These are phyloP conservation scores for Pseudomyrmex dendroicus DNA, from an alignment of 1,140 invertebrate species.

Conservation along the genomic window DNA sequence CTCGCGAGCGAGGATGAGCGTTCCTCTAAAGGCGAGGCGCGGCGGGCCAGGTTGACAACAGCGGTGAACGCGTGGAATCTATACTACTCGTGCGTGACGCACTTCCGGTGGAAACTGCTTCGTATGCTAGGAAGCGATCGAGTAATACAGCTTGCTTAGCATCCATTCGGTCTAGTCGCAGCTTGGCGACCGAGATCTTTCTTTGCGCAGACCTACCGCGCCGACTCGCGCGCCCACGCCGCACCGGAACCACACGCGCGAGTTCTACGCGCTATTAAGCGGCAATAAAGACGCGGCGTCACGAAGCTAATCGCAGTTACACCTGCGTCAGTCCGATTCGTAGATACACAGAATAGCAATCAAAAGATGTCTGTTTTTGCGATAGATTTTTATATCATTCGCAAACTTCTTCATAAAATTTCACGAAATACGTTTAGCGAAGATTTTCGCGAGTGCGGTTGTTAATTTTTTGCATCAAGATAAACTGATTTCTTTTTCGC, in stretches of 20 bases:
- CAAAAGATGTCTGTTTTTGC: not conserved
- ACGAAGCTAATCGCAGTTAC: conserved; percentile 52
- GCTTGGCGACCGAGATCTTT: conserved; percentile 63
- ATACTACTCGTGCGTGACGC: conserved; percentile 77
- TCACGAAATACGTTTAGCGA: not conserved
- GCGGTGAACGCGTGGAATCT: conserved; percentile 74
- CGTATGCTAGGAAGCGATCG: conserved; percentile 83
- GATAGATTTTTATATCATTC: not conserved
- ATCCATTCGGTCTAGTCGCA: conserved; percentile 80
- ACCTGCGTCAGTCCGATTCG: conserved; percentile 46
- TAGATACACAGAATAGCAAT: not conserved
- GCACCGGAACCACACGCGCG: conserved; percentile 64
- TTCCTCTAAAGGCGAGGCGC: conserved; percentile 50
- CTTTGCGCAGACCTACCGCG: conserved; percentile 71
- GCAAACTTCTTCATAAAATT: not conserved
- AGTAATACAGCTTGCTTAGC: conserved; percentile 84
- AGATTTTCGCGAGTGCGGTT: too few species aligned
- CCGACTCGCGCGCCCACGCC: conserved; percentile 50
- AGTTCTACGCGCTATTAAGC: conserved; percentile 38
- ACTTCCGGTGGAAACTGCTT: conserved; percentile 79
- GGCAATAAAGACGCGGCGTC: conserved; percentile 58
- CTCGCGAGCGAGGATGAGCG: not conserved
- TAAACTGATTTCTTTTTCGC: not conserved
- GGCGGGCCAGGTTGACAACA: conserved; percentile 42
- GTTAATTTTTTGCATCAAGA: not conserved